A percentile compares a stretch with the other conserved stretches of the same genome.
Conservation (phyloP, 2,797 vertebrate genomes). For the Podarcis siculus region DNA sequence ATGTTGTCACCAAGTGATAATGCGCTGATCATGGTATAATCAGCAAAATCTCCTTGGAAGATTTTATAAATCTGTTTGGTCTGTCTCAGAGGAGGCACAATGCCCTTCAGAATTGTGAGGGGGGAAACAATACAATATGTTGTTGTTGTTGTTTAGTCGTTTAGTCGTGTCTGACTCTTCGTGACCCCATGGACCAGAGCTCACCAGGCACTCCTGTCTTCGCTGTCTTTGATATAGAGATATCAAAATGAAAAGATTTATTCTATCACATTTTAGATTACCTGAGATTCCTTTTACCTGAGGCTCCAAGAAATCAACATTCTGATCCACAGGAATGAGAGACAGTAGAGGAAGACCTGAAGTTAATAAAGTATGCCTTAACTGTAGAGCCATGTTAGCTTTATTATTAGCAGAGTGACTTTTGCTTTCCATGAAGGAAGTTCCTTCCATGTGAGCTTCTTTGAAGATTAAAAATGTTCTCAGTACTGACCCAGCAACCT, state of each 20-base stretch:
- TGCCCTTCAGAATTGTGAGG: not conserved
- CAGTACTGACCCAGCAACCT: not conserved
- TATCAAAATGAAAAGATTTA: not conserved
- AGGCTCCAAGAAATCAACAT: not conserved
- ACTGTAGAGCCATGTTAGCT: not conserved
- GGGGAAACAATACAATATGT: rapidly evolving
- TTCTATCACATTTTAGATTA: slow-evolving; percentile 9
- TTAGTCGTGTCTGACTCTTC: too few species aligned
- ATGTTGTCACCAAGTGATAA: too few species aligned
- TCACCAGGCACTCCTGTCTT: too few species aligned
- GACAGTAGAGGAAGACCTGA: not conserved
- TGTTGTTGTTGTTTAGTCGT: too few species aligned
- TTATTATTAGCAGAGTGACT: not conserved
- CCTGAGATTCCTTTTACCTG: not conserved
- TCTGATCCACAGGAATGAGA: not conserved
- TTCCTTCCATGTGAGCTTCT: not conserved
- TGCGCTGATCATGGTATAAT: too few species aligned
- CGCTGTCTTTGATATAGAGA: not conserved
- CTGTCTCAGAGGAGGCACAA: not conserved
- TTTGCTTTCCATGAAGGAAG: not conserved
- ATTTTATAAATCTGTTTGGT: too few species aligned
- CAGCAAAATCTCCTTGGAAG: too few species aligned
- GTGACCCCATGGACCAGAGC: too few species aligned
- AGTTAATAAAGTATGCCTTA: not conserved
- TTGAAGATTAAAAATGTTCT: not conserved